Percentiles rank a stretch among this genome's conserved stretches.
Evolutionary conservation across 2,888 invertebrate species (phyloP).

Genomic region (Notodonta ziczac): DNA sequence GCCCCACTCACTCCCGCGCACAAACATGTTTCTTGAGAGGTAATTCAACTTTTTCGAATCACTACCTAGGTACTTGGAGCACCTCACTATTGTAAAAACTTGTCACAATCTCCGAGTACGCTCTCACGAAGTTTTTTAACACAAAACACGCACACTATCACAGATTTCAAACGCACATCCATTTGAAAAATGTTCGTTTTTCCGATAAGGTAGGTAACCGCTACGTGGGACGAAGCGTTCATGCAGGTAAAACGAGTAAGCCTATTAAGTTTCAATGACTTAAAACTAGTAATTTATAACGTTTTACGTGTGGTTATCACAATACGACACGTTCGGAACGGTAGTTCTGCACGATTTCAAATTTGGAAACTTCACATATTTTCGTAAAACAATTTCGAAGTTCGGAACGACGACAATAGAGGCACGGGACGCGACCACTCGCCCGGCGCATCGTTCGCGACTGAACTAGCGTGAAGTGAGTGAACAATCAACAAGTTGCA

Average conservation of each 20-base stretch:
- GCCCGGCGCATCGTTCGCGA: conserved; percentile 77
- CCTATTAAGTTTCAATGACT: conserved; percentile 79
- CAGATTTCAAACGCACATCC: conserved; percentile 80
- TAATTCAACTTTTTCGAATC: conserved; percentile 58
- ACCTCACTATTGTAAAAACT: conserved; percentile 76
- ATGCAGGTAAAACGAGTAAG: conserved; percentile 81
- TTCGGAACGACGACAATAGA: conserved; percentile 66
- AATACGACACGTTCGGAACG: conserved; percentile 56
- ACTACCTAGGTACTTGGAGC: conserved; percentile 54
- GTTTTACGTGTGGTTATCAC: conserved; percentile 64
- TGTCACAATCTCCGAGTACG: conserved; percentile 68
- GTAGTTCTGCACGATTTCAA: conserved; percentile 63
- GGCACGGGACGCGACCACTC: conserved; percentile 70
- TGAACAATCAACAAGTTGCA: conserved; percentile 81
- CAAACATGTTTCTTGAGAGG: conserved; percentile 64
- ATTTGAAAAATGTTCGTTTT: conserved; percentile 84
- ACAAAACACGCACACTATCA: conserved; percentile 81
- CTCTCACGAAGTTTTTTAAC: conserved; percentile 73
- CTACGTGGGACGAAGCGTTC: conserved; percentile 80
- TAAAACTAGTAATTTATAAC: conserved; percentile 71
- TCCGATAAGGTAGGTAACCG: conserved; percentile 79
- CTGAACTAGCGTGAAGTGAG: conserved; percentile 78
- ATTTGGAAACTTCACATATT: conserved; percentile 81
- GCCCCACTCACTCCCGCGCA: conserved; percentile 70
- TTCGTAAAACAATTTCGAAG: conserved; percentile 81